Percentiles rank a stretch among this genome's conserved stretches.
Evolutionary conservation across 2,888 invertebrate species (phyloP).

Genomic region (Conomelus anceps): DNA sequence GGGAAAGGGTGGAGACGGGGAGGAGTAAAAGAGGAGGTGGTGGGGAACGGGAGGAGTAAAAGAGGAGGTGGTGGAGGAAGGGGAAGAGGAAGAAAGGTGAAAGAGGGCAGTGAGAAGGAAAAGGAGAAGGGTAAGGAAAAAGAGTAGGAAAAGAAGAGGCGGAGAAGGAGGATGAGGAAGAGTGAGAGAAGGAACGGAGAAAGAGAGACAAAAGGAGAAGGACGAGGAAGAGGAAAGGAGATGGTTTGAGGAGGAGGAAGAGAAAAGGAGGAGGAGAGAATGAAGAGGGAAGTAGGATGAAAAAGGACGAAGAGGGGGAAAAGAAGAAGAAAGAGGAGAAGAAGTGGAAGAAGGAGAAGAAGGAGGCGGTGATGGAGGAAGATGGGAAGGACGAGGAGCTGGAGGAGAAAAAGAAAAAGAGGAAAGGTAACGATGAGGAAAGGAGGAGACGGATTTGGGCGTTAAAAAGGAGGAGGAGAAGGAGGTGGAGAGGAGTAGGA

Average conservation of each 20-base stretch:
- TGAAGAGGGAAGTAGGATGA: not conserved
- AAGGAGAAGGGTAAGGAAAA: not conserved
- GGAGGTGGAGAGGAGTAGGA: not conserved
- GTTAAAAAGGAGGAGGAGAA: not conserved
- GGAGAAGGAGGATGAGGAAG: not conserved
- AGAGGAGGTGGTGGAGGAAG: not conserved
- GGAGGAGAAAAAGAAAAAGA: not conserved
- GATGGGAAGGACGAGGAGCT: not conserved
- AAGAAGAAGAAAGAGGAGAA: not conserved
- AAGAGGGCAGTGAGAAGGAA: not conserved
- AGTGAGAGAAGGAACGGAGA: not conserved
- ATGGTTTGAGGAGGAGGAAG: no score
- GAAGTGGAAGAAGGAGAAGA: not conserved
- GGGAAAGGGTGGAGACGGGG: not conserved
- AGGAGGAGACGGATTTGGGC: not conserved
- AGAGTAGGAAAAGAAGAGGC: not conserved
- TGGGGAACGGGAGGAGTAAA: no score
- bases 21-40: not conserved
- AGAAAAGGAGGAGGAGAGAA: not conserved
- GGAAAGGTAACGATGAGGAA: not conserved
- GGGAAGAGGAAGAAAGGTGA: not conserved
- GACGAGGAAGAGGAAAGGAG: not conserved
- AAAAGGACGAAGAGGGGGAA: not conserved
- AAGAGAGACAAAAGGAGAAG: not conserved
- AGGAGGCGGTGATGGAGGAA: not conserved